Conservation (phyloP, 64 coral and sea anemone genomes). For the Pachyseris speciosa region DNA sequence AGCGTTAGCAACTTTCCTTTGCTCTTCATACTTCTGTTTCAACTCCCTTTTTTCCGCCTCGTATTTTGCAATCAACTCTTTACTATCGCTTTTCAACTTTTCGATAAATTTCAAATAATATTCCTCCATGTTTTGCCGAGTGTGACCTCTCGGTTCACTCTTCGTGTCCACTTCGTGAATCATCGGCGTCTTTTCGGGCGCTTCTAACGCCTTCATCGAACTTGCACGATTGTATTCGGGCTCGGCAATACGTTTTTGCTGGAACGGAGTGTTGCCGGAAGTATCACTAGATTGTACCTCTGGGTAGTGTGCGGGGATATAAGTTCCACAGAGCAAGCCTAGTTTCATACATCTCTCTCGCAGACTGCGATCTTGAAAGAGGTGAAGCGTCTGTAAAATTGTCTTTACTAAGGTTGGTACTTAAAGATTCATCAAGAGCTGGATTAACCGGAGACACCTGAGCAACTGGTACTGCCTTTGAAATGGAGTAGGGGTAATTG, state of each 20-base stretch:
- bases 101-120: slow-evolving; percentile 79
- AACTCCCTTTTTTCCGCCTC: slow-evolving; percentile 86
- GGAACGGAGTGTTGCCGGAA: neutral
- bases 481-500: slow-evolving; percentile 39
- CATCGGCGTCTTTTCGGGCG: neutral
- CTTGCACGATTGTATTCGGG: neutral
- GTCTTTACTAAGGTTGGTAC: slow-evolving; percentile 14
- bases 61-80: slow-evolving; percentile 79
- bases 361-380: slow-evolving; percentile 73
- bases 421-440: slow-evolving; percentile 11
- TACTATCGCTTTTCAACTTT: slow-evolving; percentile 72
- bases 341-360: slow-evolving; percentile 97
- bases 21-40: slow-evolving; percentile 95
- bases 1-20: slow-evolving; percentile 98
- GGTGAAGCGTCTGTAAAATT: slow-evolving; percentile 38
- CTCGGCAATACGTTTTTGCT: neutral
- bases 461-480: slow-evolving; percentile 75
- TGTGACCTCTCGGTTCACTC: slow-evolving; percentile 17
- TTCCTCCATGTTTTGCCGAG: slow-evolving; percentile 13
- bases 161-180: slow-evolving; percentile 27
- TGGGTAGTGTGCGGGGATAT: slow-evolving; percentile 28
- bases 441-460: slow-evolving; percentile 83
- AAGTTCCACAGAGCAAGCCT: slow-evolving; percentile 91
- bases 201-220: neutral
- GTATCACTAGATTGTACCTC: slow-evolving; percentile 15